Evolutionary conservation across 64 coral and sea anemone species (phyloP).

Genomic region (Pocillopora verrucosa): DNA sequence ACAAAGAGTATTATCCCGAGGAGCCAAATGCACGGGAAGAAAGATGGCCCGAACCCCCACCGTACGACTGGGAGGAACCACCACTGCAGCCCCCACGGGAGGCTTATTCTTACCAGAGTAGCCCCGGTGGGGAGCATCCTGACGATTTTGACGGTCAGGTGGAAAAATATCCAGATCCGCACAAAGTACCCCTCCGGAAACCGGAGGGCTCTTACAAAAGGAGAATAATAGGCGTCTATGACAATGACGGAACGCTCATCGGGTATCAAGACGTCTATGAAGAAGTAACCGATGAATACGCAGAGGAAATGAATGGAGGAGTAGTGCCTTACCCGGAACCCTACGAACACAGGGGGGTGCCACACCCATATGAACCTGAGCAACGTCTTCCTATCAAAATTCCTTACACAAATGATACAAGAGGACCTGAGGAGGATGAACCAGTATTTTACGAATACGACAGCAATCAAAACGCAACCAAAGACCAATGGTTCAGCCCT

Average conservation of each 20-base stretch:
- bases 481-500: conserved; percentile 5
- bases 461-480: neutral
- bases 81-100: neutral
- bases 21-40: neutral
- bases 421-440: neutral
- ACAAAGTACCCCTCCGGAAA: conserved; percentile 18
- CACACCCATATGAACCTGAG: conserved; percentile 2
- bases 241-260: conserved; percentile 22
- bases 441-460: neutral
- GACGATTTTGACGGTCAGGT: neutral
- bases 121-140: neutral
- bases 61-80: conserved; percentile 11
- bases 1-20: neutral
- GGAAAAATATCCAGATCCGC: conserved; percentile 13
- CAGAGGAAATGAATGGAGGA: conserved; percentile 25
- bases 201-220: conserved; percentile 28
- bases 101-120: conserved; percentile 3
- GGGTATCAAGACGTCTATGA: conserved; percentile 41
- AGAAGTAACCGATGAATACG: conserved; percentile 24
- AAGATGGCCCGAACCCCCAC: neutral
- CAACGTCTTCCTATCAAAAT: conserved; percentile 2
- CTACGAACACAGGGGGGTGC: neutral
- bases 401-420: neutral
- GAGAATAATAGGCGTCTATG: conserved; percentile 36
- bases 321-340: conserved; percentile 4